Base-by-base conservation (phyloP, 2,888 invertebrate species). In the Eupithecia abbreviata region DNA sequence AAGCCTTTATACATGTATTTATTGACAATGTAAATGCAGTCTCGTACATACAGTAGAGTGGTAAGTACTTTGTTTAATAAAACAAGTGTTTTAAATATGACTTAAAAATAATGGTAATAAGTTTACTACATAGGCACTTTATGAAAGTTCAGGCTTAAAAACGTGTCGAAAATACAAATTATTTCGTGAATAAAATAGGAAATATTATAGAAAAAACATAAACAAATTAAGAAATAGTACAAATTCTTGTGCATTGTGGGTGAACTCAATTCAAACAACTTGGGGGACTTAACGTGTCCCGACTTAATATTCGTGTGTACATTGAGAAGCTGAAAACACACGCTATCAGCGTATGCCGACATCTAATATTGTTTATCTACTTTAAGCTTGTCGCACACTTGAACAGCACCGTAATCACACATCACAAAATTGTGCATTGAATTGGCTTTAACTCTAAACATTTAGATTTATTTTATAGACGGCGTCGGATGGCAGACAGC, bases 11-110 rank as follows among this genome's bases (percentile, higher is more conserved):
- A 66, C 66, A 66, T 42, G 42, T 66, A 41, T 66, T 13, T 58
- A 55, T 10, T 66, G 66, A 66, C 42, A 66, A 41, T 41, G 76
- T 84, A 85, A 85, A 85, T 85, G 81, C 87, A 86, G 86, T 86
- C 86, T 85, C 84, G 80, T 82, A 81, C 79, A 77, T 73, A 83
- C 70, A 81, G 76, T 76, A 67, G 72, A 75, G 77, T 73, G 78
- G 77, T 81, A 80, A 81, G 77, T 81, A 82, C 80, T 65, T 51
- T 65, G 70, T 74, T 74, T 72, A 68, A 69, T n/a, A 70, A 71
- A 67, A 75, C 45, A 74, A n/a, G 42, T 6, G n/a, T 68, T 43
- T 10, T 68, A 42, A 42, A 42, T 67, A n/a, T n/a, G 45, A 68
- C 43, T 43, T 43, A 68, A 30, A 62, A 18, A 62, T 62, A 62